These are phyloP conservation scores for Astreopora myriophthalma DNA, from an alignment of 64 coral and sea anemone genomes.

Conservation along the genomic window DNA sequence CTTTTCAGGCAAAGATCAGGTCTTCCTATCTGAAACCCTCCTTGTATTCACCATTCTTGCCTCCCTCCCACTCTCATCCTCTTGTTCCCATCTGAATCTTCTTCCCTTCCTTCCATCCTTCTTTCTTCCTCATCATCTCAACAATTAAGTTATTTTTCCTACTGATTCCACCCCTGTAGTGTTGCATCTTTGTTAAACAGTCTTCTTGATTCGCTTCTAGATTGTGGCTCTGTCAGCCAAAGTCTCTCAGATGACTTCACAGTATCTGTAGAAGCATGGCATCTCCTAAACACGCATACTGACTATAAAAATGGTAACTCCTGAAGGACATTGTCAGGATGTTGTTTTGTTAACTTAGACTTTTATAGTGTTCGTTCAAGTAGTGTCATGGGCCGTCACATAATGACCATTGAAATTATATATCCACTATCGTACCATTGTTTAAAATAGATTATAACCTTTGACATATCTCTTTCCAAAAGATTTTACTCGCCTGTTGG, in stretches of 20 bases:
- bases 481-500: constrained; percentile 77
- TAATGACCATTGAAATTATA: background rate
- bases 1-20: no score
- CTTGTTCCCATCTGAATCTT: no score
- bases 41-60: no score
- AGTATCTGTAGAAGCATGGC: constrained; percentile 97
- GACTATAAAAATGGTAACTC: constrained; percentile 93
- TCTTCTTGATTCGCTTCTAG: background rate
- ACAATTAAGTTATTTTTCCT: background rate
- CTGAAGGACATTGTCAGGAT: background rate
- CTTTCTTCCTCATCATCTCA: no score
- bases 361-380: no score
- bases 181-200: background rate
- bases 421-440: no score
- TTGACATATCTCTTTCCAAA: background rate
- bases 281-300: constrained; percentile 86
- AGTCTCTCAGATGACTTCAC: constrained; percentile 89
- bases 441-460: background rate
- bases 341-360: background rate
- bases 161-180: background rate
- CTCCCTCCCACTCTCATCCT: no score
- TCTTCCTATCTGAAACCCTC: no score
- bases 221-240: constrained; percentile 78
- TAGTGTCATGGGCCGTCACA: no score
- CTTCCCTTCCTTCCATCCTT: no score